Base-by-base conservation (phyloP, 2,113 vertebrate genomes). In the Halcyon malimbica region DNA sequence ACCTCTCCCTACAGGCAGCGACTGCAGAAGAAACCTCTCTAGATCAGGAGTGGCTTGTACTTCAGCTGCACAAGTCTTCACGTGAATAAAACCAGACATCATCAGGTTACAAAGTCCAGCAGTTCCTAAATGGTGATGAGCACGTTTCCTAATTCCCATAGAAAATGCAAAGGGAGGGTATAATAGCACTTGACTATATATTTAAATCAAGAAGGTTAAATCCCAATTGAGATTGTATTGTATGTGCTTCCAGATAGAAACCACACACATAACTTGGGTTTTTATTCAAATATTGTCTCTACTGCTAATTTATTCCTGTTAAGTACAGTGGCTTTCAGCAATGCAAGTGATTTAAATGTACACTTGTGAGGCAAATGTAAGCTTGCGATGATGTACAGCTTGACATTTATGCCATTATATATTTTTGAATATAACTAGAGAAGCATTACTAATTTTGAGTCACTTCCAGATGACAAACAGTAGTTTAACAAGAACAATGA, bases 241-340 rank as follows among this genome's bases (percentile, higher is more conserved):
- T 10, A 2, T 23, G 7, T 29, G 48, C 60, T 70, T 56, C 73
- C 12, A 39, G 75, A 53, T 5, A 90, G 65, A 90, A 85, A 41
- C 51, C 60, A 48, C 77, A 81, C 65, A 26, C 11, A 5, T 6
- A 57, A 89, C 77, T 83, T 33, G 23, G 5, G 26, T 9, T 90
- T 86, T 79, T 53, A 68, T 77, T 82, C 76, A 87, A 81, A 84
- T 41, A 59, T 70, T 20, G 77, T 20, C 46, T 71, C 83, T 35
- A n/a, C 73, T 70, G 59, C 51, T 78, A 63, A 93, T 87, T 95
- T 84, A 60, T 70, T 81, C 63, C 48, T 70, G 54, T 68, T 64
- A 80, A 60, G 59, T 74, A 26, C 63, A 89, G 74, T 81, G 86
- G 28, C 77, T 92, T 91, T 89, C 86, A 91, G 81, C 77, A 67